Conservation (phyloP, 2,888 invertebrate genomes). For the Trissolcus japonicus region DNA sequence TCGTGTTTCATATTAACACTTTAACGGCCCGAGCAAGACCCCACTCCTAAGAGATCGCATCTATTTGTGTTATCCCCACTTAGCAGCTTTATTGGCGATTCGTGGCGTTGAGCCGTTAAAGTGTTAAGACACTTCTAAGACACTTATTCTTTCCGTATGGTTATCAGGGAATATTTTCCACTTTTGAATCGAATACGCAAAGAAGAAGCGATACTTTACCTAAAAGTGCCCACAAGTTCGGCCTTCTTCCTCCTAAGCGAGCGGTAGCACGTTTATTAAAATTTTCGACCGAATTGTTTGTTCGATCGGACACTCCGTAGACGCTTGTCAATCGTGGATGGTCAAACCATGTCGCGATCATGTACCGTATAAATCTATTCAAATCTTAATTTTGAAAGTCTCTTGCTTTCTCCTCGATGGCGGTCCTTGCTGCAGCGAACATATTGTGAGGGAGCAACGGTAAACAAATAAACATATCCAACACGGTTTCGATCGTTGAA, state of each 20-base stretch:
- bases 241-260: neutral
- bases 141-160: no score
- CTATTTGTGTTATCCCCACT: no score
- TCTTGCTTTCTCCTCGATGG: neutral
- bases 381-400: neutral
- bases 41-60: no score
- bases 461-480: neutral
- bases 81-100: no score
- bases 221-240: neutral
- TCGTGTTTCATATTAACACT: no score
- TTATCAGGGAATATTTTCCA: no score
- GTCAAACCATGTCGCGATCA: neutral
- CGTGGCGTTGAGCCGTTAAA: no score
- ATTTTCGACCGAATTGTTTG: neutral
- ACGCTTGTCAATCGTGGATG: neutral
- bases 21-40: no score
- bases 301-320: neutral
- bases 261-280: neutral
- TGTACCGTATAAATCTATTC: neutral
- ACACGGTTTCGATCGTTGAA: neutral
- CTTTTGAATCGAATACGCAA: no score
- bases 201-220: no score
- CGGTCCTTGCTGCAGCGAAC: neutral
- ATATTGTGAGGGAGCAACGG: neutral
- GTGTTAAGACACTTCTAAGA: no score